Percentiles rank a stretch among this genome's conserved stretches.
Conservation (phyloP, 1,140 invertebrate genomes). For the Drosophila oshimai region DNA sequence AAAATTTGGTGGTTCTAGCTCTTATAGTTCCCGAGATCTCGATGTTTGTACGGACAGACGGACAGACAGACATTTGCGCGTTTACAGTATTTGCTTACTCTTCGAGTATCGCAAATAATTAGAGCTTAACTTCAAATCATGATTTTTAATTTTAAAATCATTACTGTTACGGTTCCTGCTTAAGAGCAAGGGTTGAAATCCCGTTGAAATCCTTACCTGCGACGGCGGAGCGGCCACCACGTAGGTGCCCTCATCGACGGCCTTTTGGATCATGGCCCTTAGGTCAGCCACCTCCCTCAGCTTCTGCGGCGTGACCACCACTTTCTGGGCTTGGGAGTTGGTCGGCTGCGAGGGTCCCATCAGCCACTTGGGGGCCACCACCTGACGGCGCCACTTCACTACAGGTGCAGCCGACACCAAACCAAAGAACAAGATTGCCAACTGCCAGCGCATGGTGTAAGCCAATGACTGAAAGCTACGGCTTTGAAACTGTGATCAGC, state of each 20-base stretch:
- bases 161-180: no score
- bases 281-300: slow-evolving; percentile 36
- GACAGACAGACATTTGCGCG: no score
- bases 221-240: slow-evolving; percentile 36
- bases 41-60: no score
- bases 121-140: no score
- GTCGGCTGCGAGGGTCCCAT: slow-evolving; percentile 5
- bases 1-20: no score
- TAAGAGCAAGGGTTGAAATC: neutral
- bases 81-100: no score
- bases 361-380: slow-evolving; percentile 55
- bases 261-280: slow-evolving; percentile 50
- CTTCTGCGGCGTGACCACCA: slow-evolving; percentile 52
- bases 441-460: slow-evolving; percentile 15
- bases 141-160: no score
- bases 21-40: no score
- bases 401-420: neutral
- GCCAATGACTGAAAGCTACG: neutral
- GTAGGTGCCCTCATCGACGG: slow-evolving; percentile 49
- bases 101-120: no score
- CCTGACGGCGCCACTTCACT: slow-evolving; percentile 37
- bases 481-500: neutral
- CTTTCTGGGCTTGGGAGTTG: neutral
- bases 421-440: neutral
- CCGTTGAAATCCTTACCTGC: slow-evolving; percentile 29